A percentile compares a stretch with the other conserved stretches of the same genome.
Conservation (phyloP, 2,888 invertebrate genomes). For the Apotomis turbidana region DNA sequence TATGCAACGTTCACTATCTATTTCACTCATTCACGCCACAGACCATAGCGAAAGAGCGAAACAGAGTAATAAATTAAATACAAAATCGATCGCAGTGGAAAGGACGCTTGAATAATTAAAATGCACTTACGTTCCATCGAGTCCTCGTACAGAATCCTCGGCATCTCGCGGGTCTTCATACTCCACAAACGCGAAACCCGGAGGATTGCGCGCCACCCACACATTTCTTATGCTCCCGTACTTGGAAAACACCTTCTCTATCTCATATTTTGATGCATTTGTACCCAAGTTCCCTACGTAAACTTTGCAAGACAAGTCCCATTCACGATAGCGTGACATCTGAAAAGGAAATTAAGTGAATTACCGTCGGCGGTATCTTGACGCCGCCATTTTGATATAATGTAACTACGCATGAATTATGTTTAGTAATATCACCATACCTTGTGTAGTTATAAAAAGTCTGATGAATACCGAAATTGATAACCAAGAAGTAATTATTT, state of each 20-base stretch:
- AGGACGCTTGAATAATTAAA: conserved; percentile 11
- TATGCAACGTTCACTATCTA: conserved; percentile 1
- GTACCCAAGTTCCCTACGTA: conserved; percentile 96
- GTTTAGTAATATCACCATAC: conserved; percentile 9
- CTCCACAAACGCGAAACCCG: conserved; percentile 96
- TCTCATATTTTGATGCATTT: conserved; percentile 94
- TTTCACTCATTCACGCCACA: conserved; percentile 21
- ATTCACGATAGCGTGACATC: conserved; percentile 90
- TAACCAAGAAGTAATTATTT: conserved; percentile 6
- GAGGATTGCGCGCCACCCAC: conserved; percentile 97
- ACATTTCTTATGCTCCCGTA: conserved; percentile 95
- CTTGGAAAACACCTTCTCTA: conserved; percentile 93
- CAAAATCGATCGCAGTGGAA: conserved; percentile 13
- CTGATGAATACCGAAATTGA: neutral
- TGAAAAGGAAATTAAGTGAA: conserved; percentile 51
- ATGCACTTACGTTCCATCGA: conserved; percentile 87
- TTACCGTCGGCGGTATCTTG: conserved; percentile 40
- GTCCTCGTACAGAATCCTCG: conserved; percentile 91
- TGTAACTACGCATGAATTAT: conserved; percentile 11
- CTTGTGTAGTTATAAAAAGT: neutral
- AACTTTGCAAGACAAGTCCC: conserved; percentile 95
- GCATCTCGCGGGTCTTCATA: conserved; percentile 95
- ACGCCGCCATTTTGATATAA: conserved; percentile 57
- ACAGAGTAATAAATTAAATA: neutral
- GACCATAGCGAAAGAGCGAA: conserved; percentile 42